Percentiles rank a stretch among this genome's conserved stretches.
Evolutionary conservation across 2,113 vertebrate species (phyloP).

Genomic region (Egretta garzetta): DNA sequence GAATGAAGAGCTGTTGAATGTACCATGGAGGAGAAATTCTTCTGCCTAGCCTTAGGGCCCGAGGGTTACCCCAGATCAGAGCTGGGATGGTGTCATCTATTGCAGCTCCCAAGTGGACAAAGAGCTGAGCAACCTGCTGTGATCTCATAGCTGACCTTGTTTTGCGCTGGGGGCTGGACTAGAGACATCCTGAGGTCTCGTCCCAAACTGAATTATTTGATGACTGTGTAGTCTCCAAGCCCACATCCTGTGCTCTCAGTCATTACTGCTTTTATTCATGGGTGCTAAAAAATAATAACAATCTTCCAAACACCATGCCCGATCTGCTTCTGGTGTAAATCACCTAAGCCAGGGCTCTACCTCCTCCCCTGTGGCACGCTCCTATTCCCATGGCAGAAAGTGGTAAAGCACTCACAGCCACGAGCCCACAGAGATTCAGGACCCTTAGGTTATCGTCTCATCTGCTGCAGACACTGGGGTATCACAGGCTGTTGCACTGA

Average conservation of each 20-base stretch:
- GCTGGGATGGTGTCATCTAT: background rate
- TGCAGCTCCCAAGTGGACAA: background rate
- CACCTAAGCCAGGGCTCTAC: background rate
- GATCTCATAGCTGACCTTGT: background rate
- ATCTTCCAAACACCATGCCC: background rate
- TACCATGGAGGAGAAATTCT: background rate
- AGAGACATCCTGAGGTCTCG: background rate
- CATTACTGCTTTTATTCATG: background rate
- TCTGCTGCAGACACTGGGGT: background rate
- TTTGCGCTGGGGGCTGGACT: background rate
- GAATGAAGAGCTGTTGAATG: background rate
- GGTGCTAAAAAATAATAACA: background rate
- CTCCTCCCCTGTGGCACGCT: background rate
- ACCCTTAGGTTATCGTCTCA: background rate
- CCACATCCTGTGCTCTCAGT: background rate
- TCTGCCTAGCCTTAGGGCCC: background rate
- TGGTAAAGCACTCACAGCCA: background rate
- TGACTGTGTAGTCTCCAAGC: background rate
- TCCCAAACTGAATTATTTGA: background rate
- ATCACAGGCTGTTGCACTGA: background rate
- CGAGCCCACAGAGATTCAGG: background rate
- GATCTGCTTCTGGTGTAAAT: background rate
- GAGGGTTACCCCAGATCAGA: background rate
- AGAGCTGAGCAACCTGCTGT: background rate
- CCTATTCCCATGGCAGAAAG: background rate